Evolutionary conservation across 1,140 invertebrate genomes (phyloP).

Genomic region (Drosophila lowei): DNA sequence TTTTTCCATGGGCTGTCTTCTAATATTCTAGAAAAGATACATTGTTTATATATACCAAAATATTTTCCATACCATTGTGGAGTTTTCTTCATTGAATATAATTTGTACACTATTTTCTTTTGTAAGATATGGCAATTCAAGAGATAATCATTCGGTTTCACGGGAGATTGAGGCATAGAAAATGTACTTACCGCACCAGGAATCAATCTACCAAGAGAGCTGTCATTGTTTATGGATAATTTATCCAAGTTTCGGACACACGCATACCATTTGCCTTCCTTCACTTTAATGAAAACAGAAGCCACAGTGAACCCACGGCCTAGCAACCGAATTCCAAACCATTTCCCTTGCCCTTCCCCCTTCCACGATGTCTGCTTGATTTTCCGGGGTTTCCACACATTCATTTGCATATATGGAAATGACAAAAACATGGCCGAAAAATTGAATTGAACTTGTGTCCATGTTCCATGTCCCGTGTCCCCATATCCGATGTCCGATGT

Average conservation of each 20-base stretch:
- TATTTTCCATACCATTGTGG: neutral
- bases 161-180: too few relatives aligned
- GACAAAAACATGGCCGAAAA: conserved; percentile 78
- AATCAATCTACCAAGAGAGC: too few relatives aligned
- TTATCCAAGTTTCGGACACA: neutral
- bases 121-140: too few relatives aligned
- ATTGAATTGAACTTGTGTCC: conserved; percentile 77
- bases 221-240: too few relatives aligned
- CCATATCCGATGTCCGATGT: conserved; percentile 27
- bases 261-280: neutral
- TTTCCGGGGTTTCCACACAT: conserved; percentile 68
- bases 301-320: too few relatives aligned
- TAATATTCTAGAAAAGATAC: too few relatives aligned
- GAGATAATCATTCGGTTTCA: too few relatives aligned
- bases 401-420: conserved; percentile 81
- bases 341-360: neutral
- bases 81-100: too few relatives aligned
- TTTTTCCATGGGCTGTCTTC: too few relatives aligned
- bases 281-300: neutral
- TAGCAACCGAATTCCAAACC: neutral
- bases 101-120: too few relatives aligned
- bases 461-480: conserved; percentile 45
- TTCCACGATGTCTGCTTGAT: conserved; percentile 30
- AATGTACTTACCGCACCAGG: too few relatives aligned
- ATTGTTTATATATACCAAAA: neutral